Base-by-base conservation (phyloP, 2,797 vertebrate species). In the Hyperoplus immaculatus region DNA sequence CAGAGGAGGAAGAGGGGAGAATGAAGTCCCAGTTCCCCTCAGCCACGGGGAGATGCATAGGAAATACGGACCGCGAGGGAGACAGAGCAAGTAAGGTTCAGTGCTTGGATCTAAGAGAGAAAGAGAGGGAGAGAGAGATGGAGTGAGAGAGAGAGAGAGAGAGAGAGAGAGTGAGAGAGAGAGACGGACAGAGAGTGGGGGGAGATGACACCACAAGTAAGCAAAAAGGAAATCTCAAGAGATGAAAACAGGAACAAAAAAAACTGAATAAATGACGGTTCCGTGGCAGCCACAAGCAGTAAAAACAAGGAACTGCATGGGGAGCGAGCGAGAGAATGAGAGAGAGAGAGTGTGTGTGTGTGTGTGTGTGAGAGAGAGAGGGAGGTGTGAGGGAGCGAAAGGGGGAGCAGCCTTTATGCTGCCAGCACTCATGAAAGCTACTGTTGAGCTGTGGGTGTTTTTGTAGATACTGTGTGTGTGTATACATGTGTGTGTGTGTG, bases 391-490 rank as follows among this genome's bases (percentile, higher is more conserved):
- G 70, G 72, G 63, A 75, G 69, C 83, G 70, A 69, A 76, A 72
- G 70, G 81, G 80, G 67, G 74, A 77, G 79, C 83, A 88, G 81
- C 70, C 69, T 81, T 84, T 76, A 69, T 88, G 79, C 80, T 78
- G 83, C 79, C 77, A 82, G 87, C 87, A 80, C 83, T 84, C 72
- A 69, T 81, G 79, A 83, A 89, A 85, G 77, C 82, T 91, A 89
- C 90, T 87, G 79, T 80, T 57, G 82, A 86, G 80, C 81, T 74
- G 88, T 85, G 87, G 67, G 83, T 88, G 85, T 88, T 75, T 85
- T 76, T 84, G 78, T 80, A 79, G 80, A 87, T 59, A 53, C 6
- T 39, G 18, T 58, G 77, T 65, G 58, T 76, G 81, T 66, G 76
- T 69, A 64, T 65, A 29, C 53, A 46, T 69, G 46, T 43, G 71